Conservation (phyloP, 2,113 vertebrate genomes). For the Actinemys pallida region DNA sequence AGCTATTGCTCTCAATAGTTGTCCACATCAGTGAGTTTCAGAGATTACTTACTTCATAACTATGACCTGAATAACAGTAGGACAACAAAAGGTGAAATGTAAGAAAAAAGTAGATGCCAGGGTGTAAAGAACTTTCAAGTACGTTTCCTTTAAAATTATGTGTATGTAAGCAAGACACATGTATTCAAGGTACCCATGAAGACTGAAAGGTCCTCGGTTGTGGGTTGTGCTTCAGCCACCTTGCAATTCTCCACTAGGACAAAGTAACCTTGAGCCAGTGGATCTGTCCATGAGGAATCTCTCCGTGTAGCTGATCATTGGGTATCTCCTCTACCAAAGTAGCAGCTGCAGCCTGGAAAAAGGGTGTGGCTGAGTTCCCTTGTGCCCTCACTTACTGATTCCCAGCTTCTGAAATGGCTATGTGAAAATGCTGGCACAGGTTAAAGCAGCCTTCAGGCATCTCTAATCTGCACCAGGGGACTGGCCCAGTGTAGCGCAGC, state of each 20-base stretch:
- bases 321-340: neutral
- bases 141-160: neutral
- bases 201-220: neutral
- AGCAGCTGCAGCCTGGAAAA: neutral
- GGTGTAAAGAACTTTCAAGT: neutral
- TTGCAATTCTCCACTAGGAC: neutral
- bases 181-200: neutral
- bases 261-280: neutral
- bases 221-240: neutral
- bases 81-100: neutral
- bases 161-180: neutral
- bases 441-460: neutral
- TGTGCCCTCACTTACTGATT: neutral
- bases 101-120: neutral
- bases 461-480: neutral
- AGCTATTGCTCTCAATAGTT: neutral
- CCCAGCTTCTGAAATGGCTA: neutral
- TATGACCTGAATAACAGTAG: neutral
- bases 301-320: neutral
- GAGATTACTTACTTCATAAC: neutral
- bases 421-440: neutral
- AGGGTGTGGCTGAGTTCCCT: neutral
- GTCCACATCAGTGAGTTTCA: neutral
- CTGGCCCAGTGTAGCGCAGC: neutral
- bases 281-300: neutral